These are phyloP conservation scores for Thaumatotibia leucotreta DNA, from an alignment of 1,140 invertebrate genomes.

Conservation along the genomic window DNA sequence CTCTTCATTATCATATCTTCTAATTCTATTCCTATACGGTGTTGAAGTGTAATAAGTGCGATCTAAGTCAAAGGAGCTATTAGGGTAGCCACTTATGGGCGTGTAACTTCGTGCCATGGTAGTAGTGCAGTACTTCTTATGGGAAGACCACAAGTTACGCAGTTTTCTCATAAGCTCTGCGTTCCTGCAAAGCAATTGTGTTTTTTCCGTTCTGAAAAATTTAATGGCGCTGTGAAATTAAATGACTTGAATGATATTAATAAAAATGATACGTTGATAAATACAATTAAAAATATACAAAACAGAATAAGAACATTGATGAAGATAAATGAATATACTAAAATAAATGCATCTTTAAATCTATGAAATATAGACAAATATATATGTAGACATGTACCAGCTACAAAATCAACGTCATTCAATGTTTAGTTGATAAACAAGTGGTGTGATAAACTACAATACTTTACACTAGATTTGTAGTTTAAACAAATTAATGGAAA, in stretches of 20 bases:
- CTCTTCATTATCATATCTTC: conserved; percentile 45
- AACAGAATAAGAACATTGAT: too few relatives aligned
- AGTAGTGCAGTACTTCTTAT: conserved; percentile 75
- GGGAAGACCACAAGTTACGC: conserved; percentile 77
- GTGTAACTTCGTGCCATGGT: conserved; percentile 59
- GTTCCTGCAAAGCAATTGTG: conserved; percentile 77
- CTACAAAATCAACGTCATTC: too few relatives aligned
- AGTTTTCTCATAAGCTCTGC: conserved; percentile 78
- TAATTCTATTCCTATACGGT: conserved; percentile 58
- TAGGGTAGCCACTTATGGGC: conserved; percentile 61
- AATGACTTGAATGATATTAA: conserved; percentile 28
- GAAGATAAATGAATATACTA: too few relatives aligned
- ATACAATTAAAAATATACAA: neutral
- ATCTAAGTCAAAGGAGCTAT: conserved; percentile 63
- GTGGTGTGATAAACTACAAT: neutral
- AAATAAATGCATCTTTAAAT: too few relatives aligned
- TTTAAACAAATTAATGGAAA: neutral
- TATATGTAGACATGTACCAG: too few relatives aligned
- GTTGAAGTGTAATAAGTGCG: conserved; percentile 59
- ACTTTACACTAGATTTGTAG: neutral
- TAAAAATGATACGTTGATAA: neutral
- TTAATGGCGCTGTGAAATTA: conserved; percentile 24
- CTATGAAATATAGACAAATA: too few relatives aligned
- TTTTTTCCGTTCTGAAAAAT: conserved; percentile 75
- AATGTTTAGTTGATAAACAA: too few relatives aligned